Evolutionary conservation across 1,140 invertebrate genomes (phyloP).

Genomic region (Sitophilus oryzae): DNA sequence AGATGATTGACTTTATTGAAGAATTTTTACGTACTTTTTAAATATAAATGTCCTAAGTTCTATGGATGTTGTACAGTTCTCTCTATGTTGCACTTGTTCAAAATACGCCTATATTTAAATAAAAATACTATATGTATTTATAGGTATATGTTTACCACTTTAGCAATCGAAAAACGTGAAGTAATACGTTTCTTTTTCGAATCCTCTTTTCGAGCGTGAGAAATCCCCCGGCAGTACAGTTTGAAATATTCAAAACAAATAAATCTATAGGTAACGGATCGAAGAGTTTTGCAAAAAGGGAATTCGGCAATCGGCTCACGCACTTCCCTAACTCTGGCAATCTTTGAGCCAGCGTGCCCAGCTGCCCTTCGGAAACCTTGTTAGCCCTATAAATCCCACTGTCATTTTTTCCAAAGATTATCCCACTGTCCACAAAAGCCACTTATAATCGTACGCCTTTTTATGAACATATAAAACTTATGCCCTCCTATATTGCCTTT

Average conservation of each 20-base stretch:
- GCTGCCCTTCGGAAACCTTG: slow-evolving; percentile 38
- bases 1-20: too few relatives aligned
- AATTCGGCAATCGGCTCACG: slow-evolving; percentile 28
- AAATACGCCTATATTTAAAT: too few relatives aligned
- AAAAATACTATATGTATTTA: too few relatives aligned
- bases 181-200: too few relatives aligned
- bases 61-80: too few relatives aligned
- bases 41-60: too few relatives aligned
- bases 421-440: slow-evolving; percentile 39
- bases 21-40: too few relatives aligned
- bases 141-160: too few relatives aligned
- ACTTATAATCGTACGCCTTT: slow-evolving; percentile 42
- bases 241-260: slow-evolving; percentile 17
- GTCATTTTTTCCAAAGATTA: slow-evolving; percentile 41
- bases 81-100: too few relatives aligned
- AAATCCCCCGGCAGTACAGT: slow-evolving; percentile 8
- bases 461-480: slow-evolving; percentile 39
- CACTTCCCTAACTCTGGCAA: slow-evolving; percentile 32
- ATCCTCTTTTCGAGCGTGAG: too few relatives aligned
- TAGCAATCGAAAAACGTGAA: too few relatives aligned
- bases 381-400: slow-evolving; percentile 42
- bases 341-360: slow-evolving; percentile 35
- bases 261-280: slow-evolving; percentile 22
- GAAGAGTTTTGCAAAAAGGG: slow-evolving; percentile 17
- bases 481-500: slow-evolving; percentile 25